Conservation (phyloP, 2,888 invertebrate species). For the Piscicola geometra region DNA sequence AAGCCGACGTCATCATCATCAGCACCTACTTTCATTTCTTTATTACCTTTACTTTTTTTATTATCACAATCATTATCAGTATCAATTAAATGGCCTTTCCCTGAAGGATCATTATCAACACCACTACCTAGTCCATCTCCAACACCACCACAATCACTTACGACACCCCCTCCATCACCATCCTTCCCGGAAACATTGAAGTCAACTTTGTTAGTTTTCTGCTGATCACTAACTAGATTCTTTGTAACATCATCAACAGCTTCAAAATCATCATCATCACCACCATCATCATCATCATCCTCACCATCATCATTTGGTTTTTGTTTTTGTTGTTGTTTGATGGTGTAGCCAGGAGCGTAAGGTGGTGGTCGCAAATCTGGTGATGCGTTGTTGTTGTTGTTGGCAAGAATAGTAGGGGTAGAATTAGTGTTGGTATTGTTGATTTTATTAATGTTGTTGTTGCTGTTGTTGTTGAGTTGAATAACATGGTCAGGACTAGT, state of each 20-base stretch:
- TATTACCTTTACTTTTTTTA: no score
- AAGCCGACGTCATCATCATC: background rate
- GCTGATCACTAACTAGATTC: background rate
- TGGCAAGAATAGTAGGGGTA: background rate
- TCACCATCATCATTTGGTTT: background rate
- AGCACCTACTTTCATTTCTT: no score
- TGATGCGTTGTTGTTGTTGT: background rate
- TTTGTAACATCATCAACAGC: background rate
- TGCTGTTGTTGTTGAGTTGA: background rate
- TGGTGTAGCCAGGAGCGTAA: conserved; percentile 24
- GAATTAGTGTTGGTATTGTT: background rate
- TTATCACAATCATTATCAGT: no score
- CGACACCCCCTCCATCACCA: no score
- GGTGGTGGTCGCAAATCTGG: conserved; percentile 15
- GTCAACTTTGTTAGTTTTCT: background rate
- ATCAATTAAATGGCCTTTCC: no score
- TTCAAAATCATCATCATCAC: conserved; percentile 8
- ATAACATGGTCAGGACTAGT: background rate
- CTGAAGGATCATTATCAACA: background rate
- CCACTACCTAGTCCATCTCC: background rate
- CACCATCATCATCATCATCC: conserved; percentile 11
- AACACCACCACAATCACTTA: background rate
- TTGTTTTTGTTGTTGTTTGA: conserved; percentile 40
- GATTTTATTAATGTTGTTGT: background rate
- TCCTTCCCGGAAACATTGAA: background rate